Evolutionary conservation across 2,888 invertebrate species (phyloP), one percentile per base, ranked within the genome.

Genomic region (Aplocera efformata): DNA sequence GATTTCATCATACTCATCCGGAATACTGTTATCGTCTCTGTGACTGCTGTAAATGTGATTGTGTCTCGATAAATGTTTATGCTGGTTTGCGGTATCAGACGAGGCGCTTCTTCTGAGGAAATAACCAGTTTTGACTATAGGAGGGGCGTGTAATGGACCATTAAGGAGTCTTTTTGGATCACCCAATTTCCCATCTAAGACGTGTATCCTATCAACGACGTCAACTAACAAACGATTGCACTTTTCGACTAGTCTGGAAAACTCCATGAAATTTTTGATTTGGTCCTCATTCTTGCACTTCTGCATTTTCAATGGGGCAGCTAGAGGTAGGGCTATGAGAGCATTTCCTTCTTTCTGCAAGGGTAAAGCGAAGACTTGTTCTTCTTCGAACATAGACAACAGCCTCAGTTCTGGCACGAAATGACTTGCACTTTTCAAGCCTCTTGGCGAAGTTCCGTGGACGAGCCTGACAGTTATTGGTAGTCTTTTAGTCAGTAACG

Each of bases 1-100:
- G 58, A 98, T 97, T 81, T 98, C 97, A 60, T 97, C 96, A 79
- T 98, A 97, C 65, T 97, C 96, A 71, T 96, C 95, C 20, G 93
- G 90, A 32, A 90, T 89, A 51, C 90, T 89, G 58, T 90, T 91
- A 64, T 92, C 92, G 60, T 92, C 94, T 67, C 91, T 89, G 58
- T 90, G 91, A 54, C 86, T 89, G 56, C 86, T 85, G 63, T 89
- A 85, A 52, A 88, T 86, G 57, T 88, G 89, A 61, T 78, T 89
- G 56, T 88, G 90, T 42, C 90, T 84, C 42, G 85, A 67, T 38
- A 85, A 60, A 48, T 88, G 82, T 67, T 89, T 90, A 54, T 85
- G 91, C 60, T 90, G 91, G 64, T 83, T 91, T 0, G 91, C 91
- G 17, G 94, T 91, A 70, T 95, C 95, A 27, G 94, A 94, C 32